Conservation (phyloP, 2,113 vertebrate species). For the Plecturocebus donacophilus region DNA sequence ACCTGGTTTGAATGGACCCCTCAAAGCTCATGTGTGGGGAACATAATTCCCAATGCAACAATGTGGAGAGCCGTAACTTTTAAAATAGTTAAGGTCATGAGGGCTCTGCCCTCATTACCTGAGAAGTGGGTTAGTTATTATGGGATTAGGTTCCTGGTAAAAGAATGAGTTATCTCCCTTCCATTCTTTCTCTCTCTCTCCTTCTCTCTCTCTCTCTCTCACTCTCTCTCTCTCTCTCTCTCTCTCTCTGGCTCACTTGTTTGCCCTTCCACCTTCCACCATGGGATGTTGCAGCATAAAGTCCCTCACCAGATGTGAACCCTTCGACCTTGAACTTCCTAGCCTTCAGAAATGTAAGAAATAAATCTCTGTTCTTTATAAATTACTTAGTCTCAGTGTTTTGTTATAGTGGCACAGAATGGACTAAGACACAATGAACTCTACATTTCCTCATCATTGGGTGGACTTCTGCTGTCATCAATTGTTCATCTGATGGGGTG, state of each 20-base stretch:
- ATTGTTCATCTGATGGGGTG: background rate
- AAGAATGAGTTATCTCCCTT: background rate
- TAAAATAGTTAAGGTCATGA: background rate
- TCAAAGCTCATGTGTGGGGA: background rate
- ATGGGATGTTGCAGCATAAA: background rate
- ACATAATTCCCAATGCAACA: background rate
- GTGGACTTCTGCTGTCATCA: background rate
- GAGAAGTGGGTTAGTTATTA: background rate
- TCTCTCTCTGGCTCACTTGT: background rate
- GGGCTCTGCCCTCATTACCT: background rate
- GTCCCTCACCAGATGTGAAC: background rate
- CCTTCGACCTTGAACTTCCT: background rate
- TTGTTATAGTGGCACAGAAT: background rate
- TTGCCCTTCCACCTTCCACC: background rate
- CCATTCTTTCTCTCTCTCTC: background rate
- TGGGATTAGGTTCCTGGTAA: background rate
- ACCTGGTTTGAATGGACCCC: background rate
- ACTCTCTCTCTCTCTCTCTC: no score
- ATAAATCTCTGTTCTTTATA: background rate
- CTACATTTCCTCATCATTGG: background rate
- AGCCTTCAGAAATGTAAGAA: background rate
- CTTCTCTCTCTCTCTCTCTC: no score
- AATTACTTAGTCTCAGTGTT: background rate
- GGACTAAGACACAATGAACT: background rate
- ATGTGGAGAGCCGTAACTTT: background rate